Conservation (phyloP, 2,888 invertebrate species). For the Drosophila setosimentum region DNA sequence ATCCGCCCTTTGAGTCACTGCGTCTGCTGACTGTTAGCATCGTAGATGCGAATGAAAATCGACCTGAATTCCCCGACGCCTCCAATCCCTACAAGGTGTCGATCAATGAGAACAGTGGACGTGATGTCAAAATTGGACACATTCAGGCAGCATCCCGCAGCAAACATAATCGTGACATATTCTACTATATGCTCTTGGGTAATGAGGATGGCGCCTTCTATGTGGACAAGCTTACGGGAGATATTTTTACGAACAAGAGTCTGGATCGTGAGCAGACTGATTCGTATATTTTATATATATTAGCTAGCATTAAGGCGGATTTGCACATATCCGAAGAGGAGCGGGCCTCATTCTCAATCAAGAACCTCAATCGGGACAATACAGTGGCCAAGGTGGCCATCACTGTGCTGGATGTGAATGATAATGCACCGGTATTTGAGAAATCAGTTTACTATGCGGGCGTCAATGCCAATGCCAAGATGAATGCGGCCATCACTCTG, state of each 20-base stretch:
- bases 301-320: constrained; percentile 94
- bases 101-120: constrained; percentile 89
- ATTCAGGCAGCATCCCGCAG: constrained; percentile 87
- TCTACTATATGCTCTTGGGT: constrained; percentile 92
- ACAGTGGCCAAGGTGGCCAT: constrained; percentile 91
- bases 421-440: constrained; percentile 92
- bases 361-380: constrained; percentile 87
- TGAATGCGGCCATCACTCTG: constrained; percentile 90
- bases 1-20: constrained; percentile 92
- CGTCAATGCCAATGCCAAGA: constrained; percentile 91
- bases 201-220: constrained; percentile 92
- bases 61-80: constrained; percentile 90
- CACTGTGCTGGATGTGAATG: constrained; percentile 92
- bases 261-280: constrained; percentile 92
- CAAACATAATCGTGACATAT: constrained; percentile 92
- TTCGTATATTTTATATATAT: constrained; percentile 91
- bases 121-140: constrained; percentile 88
- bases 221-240: constrained; percentile 92
- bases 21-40: constrained; percentile 91
- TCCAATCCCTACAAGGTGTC: constrained; percentile 89
- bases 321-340: constrained; percentile 87
- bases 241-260: constrained; percentile 91
- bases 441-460: constrained; percentile 86
- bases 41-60: constrained; percentile 93
- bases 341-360: constrained; percentile 85